Conservation (phyloP, 2,888 invertebrate genomes). For the Drosophila birchii region DNA sequence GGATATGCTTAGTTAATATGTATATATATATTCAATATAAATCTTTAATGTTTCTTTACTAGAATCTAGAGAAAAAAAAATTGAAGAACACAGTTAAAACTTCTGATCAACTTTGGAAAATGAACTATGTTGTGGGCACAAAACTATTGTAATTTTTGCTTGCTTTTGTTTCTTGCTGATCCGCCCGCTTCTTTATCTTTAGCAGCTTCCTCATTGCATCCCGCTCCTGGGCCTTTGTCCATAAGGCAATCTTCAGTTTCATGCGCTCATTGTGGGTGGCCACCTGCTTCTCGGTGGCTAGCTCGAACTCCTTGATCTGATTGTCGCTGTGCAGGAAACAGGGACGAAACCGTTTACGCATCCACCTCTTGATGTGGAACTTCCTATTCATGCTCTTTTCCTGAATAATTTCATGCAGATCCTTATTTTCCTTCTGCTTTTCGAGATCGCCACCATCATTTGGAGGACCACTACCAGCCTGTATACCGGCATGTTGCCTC, state of each 20-base stretch:
- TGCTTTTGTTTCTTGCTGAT: neutral
- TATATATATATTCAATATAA: too few relatives aligned
- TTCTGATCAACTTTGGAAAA: neutral
- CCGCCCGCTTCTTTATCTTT: neutral
- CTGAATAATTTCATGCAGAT: too few relatives aligned
- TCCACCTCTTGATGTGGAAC: conserved; percentile 41
- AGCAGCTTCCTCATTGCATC: neutral
- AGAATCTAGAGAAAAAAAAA: too few relatives aligned
- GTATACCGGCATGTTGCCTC: too few relatives aligned
- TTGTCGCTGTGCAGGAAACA: conserved; percentile 59
- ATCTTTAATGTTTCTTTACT: too few relatives aligned
- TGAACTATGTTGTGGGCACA: neutral
- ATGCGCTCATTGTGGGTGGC: conserved; percentile 27
- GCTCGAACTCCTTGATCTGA: conserved; percentile 37
- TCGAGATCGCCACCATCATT: neutral
- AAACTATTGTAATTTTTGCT: neutral
- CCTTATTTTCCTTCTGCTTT: neutral
- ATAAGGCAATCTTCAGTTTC: conserved; percentile 45
- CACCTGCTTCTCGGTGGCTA: conserved; percentile 33
- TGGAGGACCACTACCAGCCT: fast-evolving
- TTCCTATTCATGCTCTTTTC: conserved; percentile 6
- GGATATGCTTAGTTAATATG: too few relatives aligned
- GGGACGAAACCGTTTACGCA: conserved; percentile 55
- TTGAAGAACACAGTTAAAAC: too few relatives aligned
- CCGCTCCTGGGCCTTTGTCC: conserved; percentile 53